These are phyloP conservation scores for Echinarachnius parma DNA, from an alignment of 53 echinoderm and acorn worm species.

Conservation along the genomic window DNA sequence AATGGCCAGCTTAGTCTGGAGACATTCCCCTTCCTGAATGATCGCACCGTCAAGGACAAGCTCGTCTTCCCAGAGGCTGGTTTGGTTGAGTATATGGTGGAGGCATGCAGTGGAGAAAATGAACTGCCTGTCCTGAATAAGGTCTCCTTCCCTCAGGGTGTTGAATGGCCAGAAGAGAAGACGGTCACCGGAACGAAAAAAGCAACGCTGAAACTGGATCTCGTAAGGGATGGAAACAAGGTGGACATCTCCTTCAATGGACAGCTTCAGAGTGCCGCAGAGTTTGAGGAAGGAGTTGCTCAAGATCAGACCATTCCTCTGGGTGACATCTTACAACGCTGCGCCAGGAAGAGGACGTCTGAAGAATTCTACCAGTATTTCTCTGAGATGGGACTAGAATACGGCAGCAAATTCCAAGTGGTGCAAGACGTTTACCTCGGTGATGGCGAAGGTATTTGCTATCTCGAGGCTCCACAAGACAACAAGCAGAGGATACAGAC, in stretches of 20 bases:
- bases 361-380: constrained; percentile 67
- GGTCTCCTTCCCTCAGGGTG: constrained; percentile 38
- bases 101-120: constrained; percentile 50
- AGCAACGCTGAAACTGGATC: constrained; percentile 52
- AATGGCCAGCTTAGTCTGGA: constrained; percentile 68
- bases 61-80: constrained; percentile 77
- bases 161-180: constrained; percentile 68
- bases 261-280: constrained; percentile 42
- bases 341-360: constrained; percentile 17
- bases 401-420: constrained; percentile 65
- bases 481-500: constrained; percentile 66
- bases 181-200: constrained; percentile 52
- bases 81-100: constrained; percentile 64
- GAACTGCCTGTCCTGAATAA: constrained; percentile 45
- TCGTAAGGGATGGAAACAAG: constrained; percentile 54
- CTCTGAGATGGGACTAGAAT: constrained; percentile 51
- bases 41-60: constrained; percentile 56
- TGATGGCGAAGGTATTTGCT: constrained; percentile 61
- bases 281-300: constrained; percentile 33
- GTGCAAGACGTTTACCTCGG: constrained; percentile 64
- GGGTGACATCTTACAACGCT: constrained; percentile 43
- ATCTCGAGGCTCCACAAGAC: constrained; percentile 41
- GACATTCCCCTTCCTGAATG: constrained; percentile 73
- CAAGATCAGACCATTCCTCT: constrained; percentile 15
- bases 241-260: constrained; percentile 60